phyloP scores from a whole-genome alignment of 1,140 invertebrate species.

The Varroa destructor region DNA sequence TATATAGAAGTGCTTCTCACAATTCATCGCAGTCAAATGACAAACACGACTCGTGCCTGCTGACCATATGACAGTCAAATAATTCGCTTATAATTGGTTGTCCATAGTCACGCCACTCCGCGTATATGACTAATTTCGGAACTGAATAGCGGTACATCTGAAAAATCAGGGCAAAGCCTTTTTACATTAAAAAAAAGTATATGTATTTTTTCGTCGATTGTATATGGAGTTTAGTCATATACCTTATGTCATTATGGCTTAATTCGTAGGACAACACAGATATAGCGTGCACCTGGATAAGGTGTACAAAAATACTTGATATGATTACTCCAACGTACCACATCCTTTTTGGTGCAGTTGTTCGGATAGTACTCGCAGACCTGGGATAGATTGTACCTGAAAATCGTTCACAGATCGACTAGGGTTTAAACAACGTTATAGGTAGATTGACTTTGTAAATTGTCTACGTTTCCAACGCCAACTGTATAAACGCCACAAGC shows the following conservation, averaged over 20 bases:
- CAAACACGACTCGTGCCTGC: background rate
- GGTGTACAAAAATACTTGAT: background rate
- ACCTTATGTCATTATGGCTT: too few species aligned
- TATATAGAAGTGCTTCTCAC: background rate
- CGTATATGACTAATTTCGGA: constrained; percentile 5
- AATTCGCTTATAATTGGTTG: constrained; percentile 8
- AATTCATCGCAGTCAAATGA: constrained; percentile 10
- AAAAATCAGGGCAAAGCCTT: background rate
- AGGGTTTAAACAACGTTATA: background rate
- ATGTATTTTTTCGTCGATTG: too few species aligned
- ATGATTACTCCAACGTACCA: background rate
- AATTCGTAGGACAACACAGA: too few species aligned
- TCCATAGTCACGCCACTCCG: constrained; percentile 4
- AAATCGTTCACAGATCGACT: background rate
- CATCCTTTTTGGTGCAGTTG: constrained; percentile 15
- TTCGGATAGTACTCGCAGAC: constrained; percentile 15
- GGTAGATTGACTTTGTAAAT: too few species aligned
- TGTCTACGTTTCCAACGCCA: too few species aligned
- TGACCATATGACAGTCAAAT: constrained; percentile 21
- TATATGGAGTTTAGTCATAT: too few species aligned
- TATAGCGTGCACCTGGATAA: too few species aligned
- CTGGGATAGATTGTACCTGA: background rate
- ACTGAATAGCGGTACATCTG: constrained; percentile 23
- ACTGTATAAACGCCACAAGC: too few species aligned
- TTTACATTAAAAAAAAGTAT: too few species aligned